These are phyloP conservation scores for Adelosebastes latens DNA, from an alignment of 2,797 vertebrate species.

Conservation along the genomic window DNA sequence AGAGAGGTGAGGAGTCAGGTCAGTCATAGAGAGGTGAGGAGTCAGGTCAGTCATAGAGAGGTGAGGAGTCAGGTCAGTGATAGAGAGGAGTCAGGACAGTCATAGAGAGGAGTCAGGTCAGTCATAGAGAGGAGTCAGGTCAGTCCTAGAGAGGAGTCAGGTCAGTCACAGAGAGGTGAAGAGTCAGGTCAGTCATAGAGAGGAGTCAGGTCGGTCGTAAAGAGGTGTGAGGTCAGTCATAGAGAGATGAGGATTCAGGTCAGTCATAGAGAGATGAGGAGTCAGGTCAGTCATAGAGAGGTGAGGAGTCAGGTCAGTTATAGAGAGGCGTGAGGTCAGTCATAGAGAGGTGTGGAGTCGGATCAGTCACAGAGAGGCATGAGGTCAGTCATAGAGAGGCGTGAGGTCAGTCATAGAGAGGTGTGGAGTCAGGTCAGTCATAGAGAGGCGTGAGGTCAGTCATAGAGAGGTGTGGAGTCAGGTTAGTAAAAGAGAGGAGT, in stretches of 20 bases:
- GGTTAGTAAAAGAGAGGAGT: too few species aligned
- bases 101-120: neutral
- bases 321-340: too few species aligned
- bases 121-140: slow-evolving; percentile 34
- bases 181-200: slow-evolving; percentile 38
- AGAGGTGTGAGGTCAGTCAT: neutral
- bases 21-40: slow-evolving; percentile 1
- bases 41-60: neutral
- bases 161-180: too few species aligned
- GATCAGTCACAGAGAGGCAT: too few species aligned
- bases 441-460: slow-evolving; percentile 35
- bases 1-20: neutral
- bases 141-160: slow-evolving; percentile 19
- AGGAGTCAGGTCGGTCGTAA: slow-evolving; percentile 49
- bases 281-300: too few species aligned
- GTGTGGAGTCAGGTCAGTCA: neutral
- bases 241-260: slow-evolving; percentile 30
- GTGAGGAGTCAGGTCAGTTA: too few species aligned
- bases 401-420: too few species aligned
- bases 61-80: slow-evolving; percentile 34
- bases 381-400: too few species aligned
- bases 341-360: too few species aligned
- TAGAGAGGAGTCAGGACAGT: slow-evolving; percentile 26
- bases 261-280: neutral
- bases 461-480: too few species aligned